A percentile compares a stretch with the other conserved stretches of the same genome.
phyloP scores from a whole-genome alignment of 2,888 invertebrate species.

The Leptinotarsa tumamoca region DNA sequence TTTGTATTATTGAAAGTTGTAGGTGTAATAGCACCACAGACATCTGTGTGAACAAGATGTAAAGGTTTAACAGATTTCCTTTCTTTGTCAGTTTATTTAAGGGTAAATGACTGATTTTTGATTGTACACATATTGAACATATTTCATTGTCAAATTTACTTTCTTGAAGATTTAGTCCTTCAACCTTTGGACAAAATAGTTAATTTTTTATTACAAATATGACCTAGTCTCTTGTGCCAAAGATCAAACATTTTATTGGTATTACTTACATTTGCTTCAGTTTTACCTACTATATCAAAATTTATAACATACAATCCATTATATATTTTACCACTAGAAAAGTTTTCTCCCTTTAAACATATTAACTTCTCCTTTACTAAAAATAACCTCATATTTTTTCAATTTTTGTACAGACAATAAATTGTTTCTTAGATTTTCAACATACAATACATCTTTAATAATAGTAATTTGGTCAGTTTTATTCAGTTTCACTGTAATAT shows the following conservation, averaged over 20 bases:
- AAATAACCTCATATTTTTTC: too few relatives aligned
- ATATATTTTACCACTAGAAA: too few relatives aligned
- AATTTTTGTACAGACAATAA: too few relatives aligned
- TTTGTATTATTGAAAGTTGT: conserved; percentile 9
- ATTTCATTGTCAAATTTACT: not conserved
- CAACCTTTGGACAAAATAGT: conserved; percentile 2
- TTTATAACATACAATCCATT: too few relatives aligned
- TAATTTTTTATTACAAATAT: conserved; percentile 10
- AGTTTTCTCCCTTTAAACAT: too few relatives aligned
- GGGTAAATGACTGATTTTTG: conserved; percentile 2
- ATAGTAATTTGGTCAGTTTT: too few relatives aligned
- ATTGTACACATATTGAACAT: conserved; percentile 9
- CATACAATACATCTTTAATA: too few relatives aligned
- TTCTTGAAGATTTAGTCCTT: conserved; percentile 6
- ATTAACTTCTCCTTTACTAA: too few relatives aligned
- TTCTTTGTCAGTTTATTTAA: not conserved
- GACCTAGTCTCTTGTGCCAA: conserved; percentile 8
- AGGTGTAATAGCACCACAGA: conserved; percentile 13
- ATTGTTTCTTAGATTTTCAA: too few relatives aligned
- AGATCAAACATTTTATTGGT: not conserved
- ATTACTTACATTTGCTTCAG: too few relatives aligned
- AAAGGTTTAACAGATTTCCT: not conserved
- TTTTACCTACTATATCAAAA: too few relatives aligned
- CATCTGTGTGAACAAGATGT: conserved; percentile 16
- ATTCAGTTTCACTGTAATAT: too few relatives aligned